A percentile compares a stretch with the other conserved stretches of the same genome.
Evolutionary conservation across 2,797 vertebrate genomes (phyloP).

Genomic region (Crypturellus tataupa): DNA sequence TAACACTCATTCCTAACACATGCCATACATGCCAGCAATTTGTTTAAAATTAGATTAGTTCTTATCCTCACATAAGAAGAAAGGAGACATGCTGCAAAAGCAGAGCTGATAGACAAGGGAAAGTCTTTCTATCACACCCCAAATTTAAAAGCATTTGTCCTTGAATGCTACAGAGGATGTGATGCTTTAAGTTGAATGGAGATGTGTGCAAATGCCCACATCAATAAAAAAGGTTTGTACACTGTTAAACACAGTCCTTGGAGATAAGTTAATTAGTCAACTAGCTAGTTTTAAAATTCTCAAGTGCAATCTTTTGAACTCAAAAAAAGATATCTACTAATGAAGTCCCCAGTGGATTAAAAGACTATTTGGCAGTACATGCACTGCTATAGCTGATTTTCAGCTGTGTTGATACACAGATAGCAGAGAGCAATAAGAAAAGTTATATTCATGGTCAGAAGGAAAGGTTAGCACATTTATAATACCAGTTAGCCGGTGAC

Average conservation of each 20-base stretch:
- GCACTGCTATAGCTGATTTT: slow-evolving; percentile 72
- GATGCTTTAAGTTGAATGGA: slow-evolving; percentile 62
- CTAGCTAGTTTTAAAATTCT: slow-evolving; percentile 82
- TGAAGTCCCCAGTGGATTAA: slow-evolving; percentile 80
- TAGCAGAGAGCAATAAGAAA: slow-evolving; percentile 36
- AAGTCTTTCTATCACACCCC: slow-evolving; percentile 10
- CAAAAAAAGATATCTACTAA: slow-evolving; percentile 82
- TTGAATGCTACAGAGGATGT: slow-evolving; percentile 68
- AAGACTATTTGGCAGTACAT: slow-evolving; percentile 62
- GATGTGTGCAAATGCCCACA: slow-evolving; percentile 66
- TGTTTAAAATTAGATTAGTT: slow-evolving; percentile 41
- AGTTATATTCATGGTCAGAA: slow-evolving; percentile 14
- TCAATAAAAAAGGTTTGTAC: slow-evolving; percentile 81
- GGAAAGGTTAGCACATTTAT: neutral
- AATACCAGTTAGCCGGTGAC: neutral
- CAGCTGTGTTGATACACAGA: slow-evolving; percentile 56
- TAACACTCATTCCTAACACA: neutral
- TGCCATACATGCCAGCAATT: neutral
- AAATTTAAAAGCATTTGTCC: slow-evolving; percentile 68
- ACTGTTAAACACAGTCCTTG: slow-evolving; percentile 78
- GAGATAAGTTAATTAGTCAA: slow-evolving; percentile 85
- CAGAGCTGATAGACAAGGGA: neutral
- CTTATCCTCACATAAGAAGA: slow-evolving; percentile 13
- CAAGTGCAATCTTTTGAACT: slow-evolving; percentile 83
- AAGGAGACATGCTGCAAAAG: neutral